Evolutionary conservation across 2,888 invertebrate genomes (phyloP).

Genomic region (Dioctria linearis): DNA sequence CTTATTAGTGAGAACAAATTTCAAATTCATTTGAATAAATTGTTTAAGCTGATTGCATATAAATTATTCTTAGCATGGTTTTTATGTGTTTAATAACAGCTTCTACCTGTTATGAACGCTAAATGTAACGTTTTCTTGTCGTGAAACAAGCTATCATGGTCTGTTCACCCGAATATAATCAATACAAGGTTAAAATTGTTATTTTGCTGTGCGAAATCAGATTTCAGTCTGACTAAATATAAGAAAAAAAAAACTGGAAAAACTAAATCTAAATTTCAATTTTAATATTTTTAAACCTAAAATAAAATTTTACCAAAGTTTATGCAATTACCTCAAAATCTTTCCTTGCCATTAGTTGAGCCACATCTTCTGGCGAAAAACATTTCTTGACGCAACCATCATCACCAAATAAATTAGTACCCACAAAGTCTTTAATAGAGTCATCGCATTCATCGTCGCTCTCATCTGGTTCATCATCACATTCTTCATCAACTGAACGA

Average conservation of each 20-base stretch:
- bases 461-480: conserved; percentile 53
- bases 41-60: no score
- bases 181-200: no score
- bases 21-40: no score
- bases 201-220: no score
- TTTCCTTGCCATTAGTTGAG: conserved; percentile 65
- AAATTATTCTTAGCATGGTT: no score
- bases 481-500: conserved; percentile 25
- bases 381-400: conserved; percentile 64
- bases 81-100: no score
- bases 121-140: no score
- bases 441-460: conserved; percentile 55
- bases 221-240: no score
- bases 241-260: not conserved
- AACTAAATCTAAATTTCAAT: not conserved
- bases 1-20: no score
- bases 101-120: no score
- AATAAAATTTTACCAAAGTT: not conserved
- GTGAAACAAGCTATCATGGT: no score
- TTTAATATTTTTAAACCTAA: not conserved
- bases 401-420: conserved; percentile 67
- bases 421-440: conserved; percentile 63
- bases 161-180: no score
- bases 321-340: conserved; percentile 65
- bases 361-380: conserved; percentile 67